These are phyloP conservation scores for Grammomys surdaster DNA, from an alignment of 2,113 vertebrate species.

Conservation along the genomic window DNA sequence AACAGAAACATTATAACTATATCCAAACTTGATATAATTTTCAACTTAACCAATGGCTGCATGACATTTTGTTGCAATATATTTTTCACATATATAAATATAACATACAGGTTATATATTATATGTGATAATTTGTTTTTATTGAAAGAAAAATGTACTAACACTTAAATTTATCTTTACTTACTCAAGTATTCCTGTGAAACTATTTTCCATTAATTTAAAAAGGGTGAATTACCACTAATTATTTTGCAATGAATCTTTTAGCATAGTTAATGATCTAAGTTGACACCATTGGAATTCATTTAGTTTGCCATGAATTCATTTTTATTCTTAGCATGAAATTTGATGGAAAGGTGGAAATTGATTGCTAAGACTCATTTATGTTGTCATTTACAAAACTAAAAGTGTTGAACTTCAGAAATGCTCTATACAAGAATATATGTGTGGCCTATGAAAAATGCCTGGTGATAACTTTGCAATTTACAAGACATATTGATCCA, in stretches of 20 bases:
- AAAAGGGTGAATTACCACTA: not conserved
- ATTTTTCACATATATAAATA: not conserved
- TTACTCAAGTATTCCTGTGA: not conserved
- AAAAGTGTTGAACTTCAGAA: not conserved
- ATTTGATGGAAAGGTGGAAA: not conserved
- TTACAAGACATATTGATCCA: not conserved
- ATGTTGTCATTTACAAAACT: not conserved
- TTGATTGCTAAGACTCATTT: not conserved
- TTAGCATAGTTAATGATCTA: not conserved
- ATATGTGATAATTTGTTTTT: not conserved
- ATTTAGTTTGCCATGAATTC: not conserved
- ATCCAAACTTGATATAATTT: not conserved
- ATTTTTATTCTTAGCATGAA: not conserved
- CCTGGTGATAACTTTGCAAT: not conserved
- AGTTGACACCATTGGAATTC: not conserved
- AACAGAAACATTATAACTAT: not conserved
- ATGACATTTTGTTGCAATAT: not conserved
- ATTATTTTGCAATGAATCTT: not conserved
- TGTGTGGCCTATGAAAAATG: not conserved
- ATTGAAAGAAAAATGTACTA: not conserved
- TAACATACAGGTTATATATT: not conserved
- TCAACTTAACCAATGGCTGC: not conserved
- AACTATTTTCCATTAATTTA: not conserved
- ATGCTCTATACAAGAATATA: not conserved
- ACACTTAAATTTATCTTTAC: not conserved